Percentiles rank a stretch among this genome's conserved stretches.
Evolutionary conservation across 2,888 invertebrate genomes (phyloP).

Genomic region (Orchesellides sinensis): DNA sequence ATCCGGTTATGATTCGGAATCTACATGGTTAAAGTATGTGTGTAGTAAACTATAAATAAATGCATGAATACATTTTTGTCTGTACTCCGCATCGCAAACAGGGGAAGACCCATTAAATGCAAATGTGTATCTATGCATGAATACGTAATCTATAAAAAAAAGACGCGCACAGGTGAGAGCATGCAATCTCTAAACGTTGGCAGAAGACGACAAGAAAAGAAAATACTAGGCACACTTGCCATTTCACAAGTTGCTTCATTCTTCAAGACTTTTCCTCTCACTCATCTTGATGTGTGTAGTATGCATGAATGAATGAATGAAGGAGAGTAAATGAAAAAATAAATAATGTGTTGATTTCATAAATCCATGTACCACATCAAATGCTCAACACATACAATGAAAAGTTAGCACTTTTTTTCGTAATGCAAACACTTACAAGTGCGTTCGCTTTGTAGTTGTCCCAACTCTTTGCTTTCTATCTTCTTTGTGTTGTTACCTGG

Average conservation of each 20-base stretch:
- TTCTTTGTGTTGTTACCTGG: too few species aligned
- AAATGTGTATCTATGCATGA: too few species aligned
- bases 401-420: not conserved
- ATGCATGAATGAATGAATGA: too few species aligned
- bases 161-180: conserved; percentile 36
- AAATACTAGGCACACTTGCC: not conserved
- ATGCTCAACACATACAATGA: not conserved
- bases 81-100: too few species aligned
- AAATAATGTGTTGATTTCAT: not conserved
- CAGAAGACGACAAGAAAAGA: conserved; percentile 3
- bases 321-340: not conserved
- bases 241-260: not conserved
- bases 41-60: too few species aligned
- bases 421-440: too few species aligned
- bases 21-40: too few species aligned
- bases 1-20: not conserved
- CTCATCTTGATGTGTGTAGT: too few species aligned
- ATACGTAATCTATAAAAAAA: conserved; percentile 51
- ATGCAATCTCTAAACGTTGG: conserved; percentile 17
- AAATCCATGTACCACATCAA: not conserved
- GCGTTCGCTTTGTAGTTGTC: too few species aligned
- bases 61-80: too few species aligned
- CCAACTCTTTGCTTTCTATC: too few species aligned
- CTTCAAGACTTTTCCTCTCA: not conserved
- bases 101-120: too few species aligned